phyloP scores from a whole-genome alignment of 2,888 invertebrate species.

The Gymnocheta viridis region DNA sequence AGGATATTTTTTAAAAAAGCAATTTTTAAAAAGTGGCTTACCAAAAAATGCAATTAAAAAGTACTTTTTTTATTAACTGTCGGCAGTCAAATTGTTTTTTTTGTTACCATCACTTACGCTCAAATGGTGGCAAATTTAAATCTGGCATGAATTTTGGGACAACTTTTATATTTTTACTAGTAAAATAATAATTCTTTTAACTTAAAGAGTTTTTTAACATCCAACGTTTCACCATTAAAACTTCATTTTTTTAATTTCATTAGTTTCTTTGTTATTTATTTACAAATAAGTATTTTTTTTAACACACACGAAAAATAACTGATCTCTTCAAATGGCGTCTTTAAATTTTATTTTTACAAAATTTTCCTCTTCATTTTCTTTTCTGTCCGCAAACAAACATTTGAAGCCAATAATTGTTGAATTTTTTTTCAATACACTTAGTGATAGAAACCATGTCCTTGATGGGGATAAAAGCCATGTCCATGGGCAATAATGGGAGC shows the following conservation, averaged over 20 bases:
- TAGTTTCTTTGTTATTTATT: constrained; percentile 32
- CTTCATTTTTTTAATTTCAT: not conserved
- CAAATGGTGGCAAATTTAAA: too few relatives aligned
- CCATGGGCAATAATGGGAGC: constrained; percentile 63
- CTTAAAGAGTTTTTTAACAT: too few relatives aligned
- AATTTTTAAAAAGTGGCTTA: too few relatives aligned
- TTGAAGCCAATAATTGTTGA: not conserved
- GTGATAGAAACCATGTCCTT: constrained; percentile 68
- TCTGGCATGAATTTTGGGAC: too few relatives aligned
- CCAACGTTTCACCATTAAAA: not conserved
- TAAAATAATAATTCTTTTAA: too few relatives aligned
- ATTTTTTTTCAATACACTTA: constrained; percentile 25
- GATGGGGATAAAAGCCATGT: constrained; percentile 67
- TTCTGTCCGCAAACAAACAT: not conserved
- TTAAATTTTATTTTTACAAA: not conserved
- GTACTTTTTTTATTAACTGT: too few relatives aligned
- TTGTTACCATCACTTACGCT: too few relatives aligned
- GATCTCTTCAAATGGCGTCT: constrained; percentile 23
- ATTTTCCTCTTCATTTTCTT: not conserved
- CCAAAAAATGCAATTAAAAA: too few relatives aligned
- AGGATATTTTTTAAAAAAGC: too few relatives aligned
- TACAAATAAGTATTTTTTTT: constrained; percentile 34
- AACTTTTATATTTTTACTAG: too few relatives aligned
- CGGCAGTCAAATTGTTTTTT: too few relatives aligned
- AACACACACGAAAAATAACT: constrained; percentile 30